Conservation (phyloP, 2,888 invertebrate species). For the Chesias legatella region DNA sequence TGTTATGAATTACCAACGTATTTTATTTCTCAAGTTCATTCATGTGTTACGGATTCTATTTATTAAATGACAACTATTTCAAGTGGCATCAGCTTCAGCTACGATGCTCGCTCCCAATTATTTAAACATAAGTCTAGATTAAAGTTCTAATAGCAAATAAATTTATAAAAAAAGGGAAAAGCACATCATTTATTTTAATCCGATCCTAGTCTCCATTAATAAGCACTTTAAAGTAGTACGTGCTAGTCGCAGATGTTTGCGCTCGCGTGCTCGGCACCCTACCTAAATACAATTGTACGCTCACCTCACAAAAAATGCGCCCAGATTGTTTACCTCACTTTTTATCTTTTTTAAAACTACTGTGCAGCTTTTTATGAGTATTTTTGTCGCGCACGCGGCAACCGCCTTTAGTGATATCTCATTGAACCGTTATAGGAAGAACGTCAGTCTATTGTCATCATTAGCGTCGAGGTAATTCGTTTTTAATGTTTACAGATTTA, state of each 20-base stretch:
- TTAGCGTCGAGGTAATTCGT: constrained; percentile 61
- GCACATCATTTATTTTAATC: background rate
- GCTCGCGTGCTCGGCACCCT: constrained; percentile 67
- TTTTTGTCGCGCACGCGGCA: constrained; percentile 73
- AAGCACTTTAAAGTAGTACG: constrained; percentile 23
- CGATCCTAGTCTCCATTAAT: constrained; percentile 12
- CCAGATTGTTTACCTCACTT: constrained; percentile 78
- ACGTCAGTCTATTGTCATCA: constrained; percentile 58
- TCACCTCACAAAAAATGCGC: constrained; percentile 59
- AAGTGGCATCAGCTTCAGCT: background rate
- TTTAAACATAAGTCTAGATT: too few relatives aligned
- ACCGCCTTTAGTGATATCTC: constrained; percentile 58
- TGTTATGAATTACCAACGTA: constrained; percentile 41
- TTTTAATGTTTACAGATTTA: constrained; percentile 62
- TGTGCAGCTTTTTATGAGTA: constrained; percentile 67
- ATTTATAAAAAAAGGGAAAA: too few relatives aligned
- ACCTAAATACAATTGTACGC: constrained; percentile 55
- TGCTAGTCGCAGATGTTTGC: constrained; percentile 50
- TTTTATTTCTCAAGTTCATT: constrained; percentile 21
- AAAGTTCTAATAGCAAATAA: too few relatives aligned
- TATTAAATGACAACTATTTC: constrained; percentile 1
- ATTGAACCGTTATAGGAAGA: constrained; percentile 59
- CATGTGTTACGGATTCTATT: constrained; percentile 6
- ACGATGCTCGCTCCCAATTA: too few relatives aligned
- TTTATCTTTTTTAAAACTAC: constrained; percentile 73